Evolutionary conservation across 2,797 vertebrate genomes (phyloP), one percentile per base, ranked within the genome.

Genomic region (Hozukius guyotensis): DNA sequence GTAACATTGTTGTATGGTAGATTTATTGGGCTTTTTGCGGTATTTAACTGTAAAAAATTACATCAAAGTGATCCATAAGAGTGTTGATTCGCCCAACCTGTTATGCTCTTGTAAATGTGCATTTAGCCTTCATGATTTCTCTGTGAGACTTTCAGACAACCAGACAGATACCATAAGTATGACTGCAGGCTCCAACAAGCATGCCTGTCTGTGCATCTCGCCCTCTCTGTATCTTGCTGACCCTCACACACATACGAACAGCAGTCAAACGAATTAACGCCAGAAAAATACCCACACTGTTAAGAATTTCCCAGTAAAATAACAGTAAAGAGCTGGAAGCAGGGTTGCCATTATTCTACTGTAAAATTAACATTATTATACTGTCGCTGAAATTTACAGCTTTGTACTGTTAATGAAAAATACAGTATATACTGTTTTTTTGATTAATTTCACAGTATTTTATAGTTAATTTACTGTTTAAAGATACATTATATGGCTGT

Each of bases 211-310:
- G 14, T 42, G 38, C 55, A 46, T 55, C 57, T 55, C 20, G 49
- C 10, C 20, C 27, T 75, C 9, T 52, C 25, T 69, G 6, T 69
- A 27, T 65, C 42, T 75, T 8, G 1, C 70, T 52, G 25, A 69
- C 42, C n/a, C 22, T 27, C 13, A 49, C 38, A 34, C 6, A 32
- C 20, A 56, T 2, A 27, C 10, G 13, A 36, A 63, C 61, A 66
- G 14, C 81, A 67, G 70, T 72, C 49, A 78, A 77, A 75, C 11
- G 1, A 67, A 84, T 85, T 56, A 75, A 34, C 31, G 16, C 34
- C 20, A 80, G 24, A 78, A 63, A 42, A 73, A 65, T 18, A 29
- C 27, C 38, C 46, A 31, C n/a, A n/a, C n/a, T n/a, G n/a, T n/a
- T n/a, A n/a, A n/a, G n/a, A n/a, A n/a, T n/a, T n/a, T n/a, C n/a